These are phyloP conservation scores for Chlamydotis undulata DNA, from an alignment of 2,113 vertebrate genomes.

Conservation along the genomic window DNA sequence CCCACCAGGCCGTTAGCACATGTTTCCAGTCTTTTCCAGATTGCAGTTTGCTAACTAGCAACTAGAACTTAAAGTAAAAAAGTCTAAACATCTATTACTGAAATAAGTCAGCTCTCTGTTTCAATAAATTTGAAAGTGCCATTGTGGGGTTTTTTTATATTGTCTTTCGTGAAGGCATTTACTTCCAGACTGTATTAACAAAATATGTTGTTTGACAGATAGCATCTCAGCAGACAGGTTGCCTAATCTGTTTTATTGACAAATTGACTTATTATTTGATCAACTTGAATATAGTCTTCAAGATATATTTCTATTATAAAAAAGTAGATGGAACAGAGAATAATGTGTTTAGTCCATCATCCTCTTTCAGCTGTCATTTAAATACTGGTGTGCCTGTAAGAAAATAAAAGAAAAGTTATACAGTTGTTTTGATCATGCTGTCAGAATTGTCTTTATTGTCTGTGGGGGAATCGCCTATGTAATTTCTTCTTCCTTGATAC, in stretches of 20 bases:
- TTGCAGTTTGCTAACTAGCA: background rate
- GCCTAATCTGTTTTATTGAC: conserved; percentile 73
- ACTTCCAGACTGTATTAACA: conserved; percentile 56
- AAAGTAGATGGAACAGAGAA: conserved; percentile 68
- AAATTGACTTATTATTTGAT: conserved; percentile 79
- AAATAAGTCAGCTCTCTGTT: background rate
- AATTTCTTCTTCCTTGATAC: conserved; percentile 73
- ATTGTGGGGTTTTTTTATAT: background rate
- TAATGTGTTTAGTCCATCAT: conserved; percentile 78
- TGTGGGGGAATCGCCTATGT: conserved; percentile 58
- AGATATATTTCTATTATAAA: conserved; percentile 66
- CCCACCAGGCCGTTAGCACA: background rate
- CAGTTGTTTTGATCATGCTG: conserved; percentile 76
- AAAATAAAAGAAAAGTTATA: conserved; percentile 71
- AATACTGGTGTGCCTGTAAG: conserved; percentile 63
- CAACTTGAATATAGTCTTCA: conserved; percentile 76
- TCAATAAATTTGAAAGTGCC: conserved; percentile 8
- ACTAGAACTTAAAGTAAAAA: background rate
- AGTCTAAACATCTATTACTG: background rate
- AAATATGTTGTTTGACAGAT: conserved; percentile 67
- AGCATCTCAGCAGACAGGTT: conserved; percentile 67
- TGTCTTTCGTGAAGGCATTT: conserved; percentile 42
- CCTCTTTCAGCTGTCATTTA: conserved; percentile 80
- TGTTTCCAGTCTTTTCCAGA: background rate
- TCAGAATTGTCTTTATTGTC: conserved; percentile 76